Conservation (phyloP, 2,113 vertebrate species). For the Diadophis punctatus region DNA sequence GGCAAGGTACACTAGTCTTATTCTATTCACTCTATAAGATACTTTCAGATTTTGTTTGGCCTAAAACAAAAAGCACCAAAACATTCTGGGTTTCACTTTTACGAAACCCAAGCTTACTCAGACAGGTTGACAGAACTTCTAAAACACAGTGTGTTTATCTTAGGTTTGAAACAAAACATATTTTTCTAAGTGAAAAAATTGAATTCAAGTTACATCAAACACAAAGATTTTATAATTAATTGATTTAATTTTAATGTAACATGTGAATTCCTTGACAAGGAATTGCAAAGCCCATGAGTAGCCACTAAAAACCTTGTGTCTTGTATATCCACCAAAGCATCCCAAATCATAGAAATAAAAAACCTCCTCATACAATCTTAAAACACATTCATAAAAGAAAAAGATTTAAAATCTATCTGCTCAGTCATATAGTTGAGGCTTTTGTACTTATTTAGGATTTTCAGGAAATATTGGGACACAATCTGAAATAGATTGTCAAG, state of each 20-base stretch:
- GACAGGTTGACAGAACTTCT: not conserved
- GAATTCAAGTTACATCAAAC: not conserved
- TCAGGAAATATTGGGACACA: not conserved
- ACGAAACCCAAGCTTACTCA: not conserved
- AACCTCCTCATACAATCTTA: not conserved
- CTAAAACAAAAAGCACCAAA: not conserved
- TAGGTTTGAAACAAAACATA: not conserved
- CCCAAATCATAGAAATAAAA: not conserved
- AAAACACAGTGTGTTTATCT: not conserved
- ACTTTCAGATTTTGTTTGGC: not conserved
- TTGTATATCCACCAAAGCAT: not conserved
- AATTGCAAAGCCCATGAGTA: not conserved
- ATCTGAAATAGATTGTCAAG: not conserved
- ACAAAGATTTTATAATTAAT: not conserved
- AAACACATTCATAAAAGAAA: not conserved
- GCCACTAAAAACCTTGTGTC: not conserved
- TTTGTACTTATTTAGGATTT: not conserved
- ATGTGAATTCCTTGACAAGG: not conserved
- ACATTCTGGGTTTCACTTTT: not conserved
- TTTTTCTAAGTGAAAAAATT: not conserved
- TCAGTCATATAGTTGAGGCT: not conserved
- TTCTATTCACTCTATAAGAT: not conserved
- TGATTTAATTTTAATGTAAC: not conserved
- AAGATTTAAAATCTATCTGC: not conserved
- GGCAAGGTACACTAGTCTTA: not conserved